Evolutionary conservation across 2,113 vertebrate genomes (phyloP).

Genomic region (Nothobranchius furzeri): DNA sequence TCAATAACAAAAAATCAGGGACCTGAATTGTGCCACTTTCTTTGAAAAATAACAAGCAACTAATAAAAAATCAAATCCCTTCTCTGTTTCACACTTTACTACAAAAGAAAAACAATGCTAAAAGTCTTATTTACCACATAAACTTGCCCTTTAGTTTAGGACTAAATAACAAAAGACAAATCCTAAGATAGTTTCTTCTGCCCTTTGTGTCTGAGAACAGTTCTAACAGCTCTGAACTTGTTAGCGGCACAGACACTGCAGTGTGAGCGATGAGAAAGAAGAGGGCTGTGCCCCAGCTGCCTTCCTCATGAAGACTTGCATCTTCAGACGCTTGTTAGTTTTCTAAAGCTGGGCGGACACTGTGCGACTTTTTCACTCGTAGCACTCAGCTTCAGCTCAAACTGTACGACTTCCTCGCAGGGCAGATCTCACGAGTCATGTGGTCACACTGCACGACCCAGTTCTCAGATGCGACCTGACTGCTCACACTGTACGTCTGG

Average conservation of each 20-base stretch:
- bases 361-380: too few species aligned
- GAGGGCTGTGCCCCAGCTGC: constrained; percentile 60
- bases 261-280: constrained; percentile 44
- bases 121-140: not conserved
- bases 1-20: not conserved
- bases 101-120: not conserved
- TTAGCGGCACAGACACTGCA: constrained; percentile 50
- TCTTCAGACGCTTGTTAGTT: constrained; percentile 76
- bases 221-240: constrained; percentile 55
- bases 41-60: not conserved
- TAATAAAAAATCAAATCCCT: not conserved
- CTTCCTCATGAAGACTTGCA: constrained; percentile 67
- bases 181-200: constrained; percentile 24
- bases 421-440: too few species aligned
- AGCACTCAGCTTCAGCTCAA: too few species aligned
- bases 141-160: not conserved
- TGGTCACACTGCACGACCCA: too few species aligned
- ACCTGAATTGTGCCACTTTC: too few species aligned
- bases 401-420: too few species aligned
- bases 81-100: not conserved
- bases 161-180: constrained; percentile 28
- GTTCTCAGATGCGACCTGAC: too few species aligned
- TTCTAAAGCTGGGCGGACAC: constrained; percentile 39
- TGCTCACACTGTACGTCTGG: too few species aligned
- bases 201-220: constrained; percentile 15